Evolutionary conservation across 1,140 invertebrate genomes (phyloP), one percentile per base, ranked within the genome.

Genomic region (Drosophila mojavensis): DNA sequence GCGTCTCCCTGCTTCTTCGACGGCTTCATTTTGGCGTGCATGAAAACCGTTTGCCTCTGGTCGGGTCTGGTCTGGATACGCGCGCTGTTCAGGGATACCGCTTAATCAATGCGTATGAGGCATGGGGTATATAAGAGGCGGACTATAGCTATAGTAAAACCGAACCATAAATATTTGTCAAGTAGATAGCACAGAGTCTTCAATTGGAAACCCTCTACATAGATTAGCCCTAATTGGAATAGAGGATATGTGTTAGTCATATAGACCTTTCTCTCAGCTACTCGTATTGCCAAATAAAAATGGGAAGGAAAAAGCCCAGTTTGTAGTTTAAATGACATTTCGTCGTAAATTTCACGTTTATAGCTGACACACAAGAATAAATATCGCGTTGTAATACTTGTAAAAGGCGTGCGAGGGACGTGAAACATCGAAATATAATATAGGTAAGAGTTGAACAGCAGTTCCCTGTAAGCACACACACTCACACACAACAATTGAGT

Each of bases 241-340:
- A 17, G 17, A 63, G 67, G 60, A 51, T 70, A 70, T 64, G 2
- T 10, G 0, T 5, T 2, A 15, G 51, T 36, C 54, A n/a, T 11
- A 28, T 20, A 1, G 5, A 33, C n/a, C 15, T 7, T 15, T 4
- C 11, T n/a, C 63, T 55, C 39, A 63, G 66, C 63, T 59, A 79
- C 64, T 79, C 55, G 72, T 54, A 62, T 43, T 71, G 50, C 53
- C 48, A 53, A 51, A 58, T 17, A n/a, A 28, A 4, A 53, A 43
- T 26, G 1, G 17, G 30, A 10, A 54, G 48, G 26, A 20, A 72
- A 65, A 50, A 78, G 36, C 70, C 77, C 75, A 74, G 78, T 82
- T 90, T 86, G 79, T 76, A 90, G 81, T 90, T 83, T 80, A 90
- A 90, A 90, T 86, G 88, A 86, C 86, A 90, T 90, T 90, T 86